Evolutionary conservation across 2,888 invertebrate genomes (phyloP).

Genomic region (Eupeodes latifasciatus): DNA sequence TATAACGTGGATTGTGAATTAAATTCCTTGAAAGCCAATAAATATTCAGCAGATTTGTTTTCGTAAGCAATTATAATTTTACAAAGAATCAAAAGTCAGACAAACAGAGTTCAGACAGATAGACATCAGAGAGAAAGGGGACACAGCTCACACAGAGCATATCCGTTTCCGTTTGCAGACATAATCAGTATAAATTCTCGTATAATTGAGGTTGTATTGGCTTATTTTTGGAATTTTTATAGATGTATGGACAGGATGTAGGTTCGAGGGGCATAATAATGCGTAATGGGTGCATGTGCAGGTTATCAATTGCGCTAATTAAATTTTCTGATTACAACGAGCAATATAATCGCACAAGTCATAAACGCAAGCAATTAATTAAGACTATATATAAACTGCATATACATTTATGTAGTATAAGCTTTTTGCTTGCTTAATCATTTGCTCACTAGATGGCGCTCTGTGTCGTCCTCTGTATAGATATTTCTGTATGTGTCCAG

Average conservation of each 20-base stretch:
- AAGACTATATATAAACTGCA: slow-evolving; percentile 9
- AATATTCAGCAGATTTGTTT: slow-evolving; percentile 45
- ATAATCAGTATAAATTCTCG: neutral
- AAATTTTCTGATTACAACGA: slow-evolving; percentile 70
- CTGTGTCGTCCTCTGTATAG: neutral
- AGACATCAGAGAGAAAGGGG: neutral
- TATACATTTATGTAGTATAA: neutral
- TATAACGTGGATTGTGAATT: slow-evolving; percentile 21
- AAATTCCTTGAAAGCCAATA: slow-evolving; percentile 51
- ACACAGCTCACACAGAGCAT: neutral
- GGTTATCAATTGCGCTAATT: slow-evolving; percentile 63
- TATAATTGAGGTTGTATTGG: neutral
- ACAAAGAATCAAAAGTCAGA: slow-evolving; percentile 26
- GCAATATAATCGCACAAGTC: slow-evolving; percentile 72
- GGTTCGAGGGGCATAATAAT: neutral
- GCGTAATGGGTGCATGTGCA: slow-evolving; percentile 32
- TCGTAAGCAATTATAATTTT: slow-evolving; percentile 38
- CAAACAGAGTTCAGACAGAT: neutral
- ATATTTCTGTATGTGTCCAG: slow-evolving; percentile 1
- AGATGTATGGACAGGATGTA: too few species aligned
- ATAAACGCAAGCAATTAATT: slow-evolving; percentile 71
- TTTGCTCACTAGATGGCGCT: slow-evolving; percentile 9
- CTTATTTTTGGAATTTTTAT: slow-evolving; percentile 10
- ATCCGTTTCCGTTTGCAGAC: slow-evolving; percentile 5
- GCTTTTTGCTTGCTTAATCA: neutral